These are phyloP conservation scores for Hepsetus odoe DNA, from an alignment of 2,113 vertebrate species.

Conservation along the genomic window DNA sequence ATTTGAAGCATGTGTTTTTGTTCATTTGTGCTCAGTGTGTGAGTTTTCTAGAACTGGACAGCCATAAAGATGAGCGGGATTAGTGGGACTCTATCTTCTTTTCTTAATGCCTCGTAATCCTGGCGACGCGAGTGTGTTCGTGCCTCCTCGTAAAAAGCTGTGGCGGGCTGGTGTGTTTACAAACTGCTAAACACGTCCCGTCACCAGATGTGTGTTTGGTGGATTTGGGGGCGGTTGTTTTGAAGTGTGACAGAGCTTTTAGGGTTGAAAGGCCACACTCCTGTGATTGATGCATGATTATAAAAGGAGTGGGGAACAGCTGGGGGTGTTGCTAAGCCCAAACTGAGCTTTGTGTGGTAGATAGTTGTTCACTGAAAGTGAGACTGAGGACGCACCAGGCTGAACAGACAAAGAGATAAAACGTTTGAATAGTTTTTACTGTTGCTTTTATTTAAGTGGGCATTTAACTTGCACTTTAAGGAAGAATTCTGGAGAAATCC, in stretches of 20 bases:
- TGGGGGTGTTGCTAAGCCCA: conserved; percentile 5
- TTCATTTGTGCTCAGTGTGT: not conserved
- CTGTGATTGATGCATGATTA: not conserved
- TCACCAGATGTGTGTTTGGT: not conserved
- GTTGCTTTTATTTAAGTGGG: too few species aligned
- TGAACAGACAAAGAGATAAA: not conserved
- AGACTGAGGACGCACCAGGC: too few species aligned
- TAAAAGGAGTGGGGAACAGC: conserved; percentile 19
- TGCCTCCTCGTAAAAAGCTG: conserved; percentile 33
- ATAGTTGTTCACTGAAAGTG: not conserved
- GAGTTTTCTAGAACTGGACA: conserved; percentile 61
- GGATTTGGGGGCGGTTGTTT: not conserved
- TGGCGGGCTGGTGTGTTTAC: not conserved
- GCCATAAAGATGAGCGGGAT: conserved; percentile 71
- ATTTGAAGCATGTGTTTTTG: not conserved
- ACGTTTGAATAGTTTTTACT: too few species aligned
- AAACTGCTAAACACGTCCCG: not conserved
- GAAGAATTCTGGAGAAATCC: too few species aligned
- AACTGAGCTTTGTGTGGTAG: not conserved
- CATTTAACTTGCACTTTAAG: too few species aligned
- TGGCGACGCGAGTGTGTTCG: conserved; percentile 52
- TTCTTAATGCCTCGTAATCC: conserved; percentile 78
- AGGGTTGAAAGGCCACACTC: conserved; percentile 2
- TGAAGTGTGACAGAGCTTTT: conserved; percentile 2
- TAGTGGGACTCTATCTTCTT: conserved; percentile 72